Base-by-base conservation (phyloP, 2,113 vertebrate species). In the Pandion haliaetus region DNA sequence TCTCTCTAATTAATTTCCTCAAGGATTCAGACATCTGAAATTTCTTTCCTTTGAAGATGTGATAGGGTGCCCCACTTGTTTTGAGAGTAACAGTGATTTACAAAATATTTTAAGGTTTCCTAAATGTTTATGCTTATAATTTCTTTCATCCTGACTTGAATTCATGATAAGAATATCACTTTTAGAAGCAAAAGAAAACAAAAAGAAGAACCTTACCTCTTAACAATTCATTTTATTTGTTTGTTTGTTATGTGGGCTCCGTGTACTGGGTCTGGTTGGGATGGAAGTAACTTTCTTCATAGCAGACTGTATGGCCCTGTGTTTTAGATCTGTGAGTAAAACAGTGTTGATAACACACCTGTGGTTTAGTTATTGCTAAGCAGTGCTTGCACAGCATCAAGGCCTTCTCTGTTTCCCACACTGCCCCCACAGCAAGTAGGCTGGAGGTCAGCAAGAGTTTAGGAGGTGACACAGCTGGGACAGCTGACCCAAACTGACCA, bases 371-470 rank as follows among this genome's bases (percentile, higher is more conserved):
- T 72, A 14, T 52, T 65, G 36, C 12, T 72, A 28, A 28, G 29
- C 17, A 49, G 55, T n/a, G 10, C 20, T 62, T 77, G n/a, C 49
- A 70, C 17, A 70, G 14, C 31, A 63, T 15, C n/a, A 49, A 36
- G 17, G 11, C 17, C 8, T 21, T 26, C 36, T 17, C 17, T 65
- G 18, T 44, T 58, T 65, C 66, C 32, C 25, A 25, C 17, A 47
- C 25, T n/a, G 29, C 2, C 7, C 19, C 4, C 14, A 1, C 12
- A 57, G n/a, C 3, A 4, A 42, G 17, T 17, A 54, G 17, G 21
- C 21, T 70, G 25, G 8, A n/a, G 2, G 3, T 31, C 2, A 2
- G 12, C n/a, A 61, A 84, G 14, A 62, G 18, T 32, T 78, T 63
- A 42, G 21, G n/a, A 36, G 6, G 10, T 12, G 19, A 38, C 12